Evolutionary conservation across 2,888 invertebrate genomes (phyloP).

Genomic region (Toxonevra muliebris): DNA sequence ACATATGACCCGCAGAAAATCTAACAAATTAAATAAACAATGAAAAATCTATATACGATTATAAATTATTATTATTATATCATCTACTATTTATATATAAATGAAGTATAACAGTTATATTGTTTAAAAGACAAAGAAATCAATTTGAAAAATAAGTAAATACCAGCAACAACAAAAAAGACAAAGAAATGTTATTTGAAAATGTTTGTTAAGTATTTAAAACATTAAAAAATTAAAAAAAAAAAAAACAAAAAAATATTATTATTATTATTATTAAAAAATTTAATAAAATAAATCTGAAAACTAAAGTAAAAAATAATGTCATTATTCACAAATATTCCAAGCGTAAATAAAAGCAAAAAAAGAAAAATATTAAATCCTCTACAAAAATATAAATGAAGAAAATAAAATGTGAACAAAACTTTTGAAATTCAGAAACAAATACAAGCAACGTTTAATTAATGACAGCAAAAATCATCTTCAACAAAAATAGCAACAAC

Average conservation of each 20-base stretch:
- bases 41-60: neutral
- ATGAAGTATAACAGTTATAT: slow-evolving; percentile 16
- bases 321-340: too few species aligned
- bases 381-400: slow-evolving; percentile 19
- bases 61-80: neutral
- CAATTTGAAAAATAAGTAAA: slow-evolving; percentile 17
- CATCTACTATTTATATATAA: neutral
- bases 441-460: neutral
- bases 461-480: neutral
- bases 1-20: neutral
- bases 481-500: neutral
- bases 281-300: too few species aligned
- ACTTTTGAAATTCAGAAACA: slow-evolving; percentile 20
- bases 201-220: slow-evolving; percentile 54
- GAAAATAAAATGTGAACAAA: slow-evolving; percentile 20
- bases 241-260: slow-evolving; percentile 8
- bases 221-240: slow-evolving; percentile 10
- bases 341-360: neutral
- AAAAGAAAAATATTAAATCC: slow-evolving; percentile 18
- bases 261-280: too few species aligned
- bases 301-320: too few species aligned
- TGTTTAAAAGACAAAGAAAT: slow-evolving; percentile 16
- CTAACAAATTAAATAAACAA: neutral
- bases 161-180: slow-evolving; percentile 19
- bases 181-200: slow-evolving; percentile 42